Conservation (phyloP, 2,113 vertebrate genomes). For the Cyprinodon tularosa region DNA sequence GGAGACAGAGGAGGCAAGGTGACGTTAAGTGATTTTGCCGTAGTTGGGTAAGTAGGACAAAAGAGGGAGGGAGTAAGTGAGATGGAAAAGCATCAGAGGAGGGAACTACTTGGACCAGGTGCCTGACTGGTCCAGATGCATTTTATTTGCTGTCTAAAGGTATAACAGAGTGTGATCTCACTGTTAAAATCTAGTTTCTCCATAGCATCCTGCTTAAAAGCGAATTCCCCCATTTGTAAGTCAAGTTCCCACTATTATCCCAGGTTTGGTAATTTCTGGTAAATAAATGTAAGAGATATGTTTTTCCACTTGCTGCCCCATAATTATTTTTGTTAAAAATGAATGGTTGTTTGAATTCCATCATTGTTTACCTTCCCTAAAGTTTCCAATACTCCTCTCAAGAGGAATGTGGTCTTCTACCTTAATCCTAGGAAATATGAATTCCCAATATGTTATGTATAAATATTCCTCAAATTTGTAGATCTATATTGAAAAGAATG, state of each 20-base stretch:
- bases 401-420: too few species aligned
- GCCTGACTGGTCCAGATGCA: constrained; percentile 12
- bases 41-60: constrained; percentile 76
- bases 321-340: background rate
- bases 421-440: too few species aligned
- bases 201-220: background rate
- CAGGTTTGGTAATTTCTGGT: background rate
- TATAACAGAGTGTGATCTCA: background rate
- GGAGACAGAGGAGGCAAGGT: constrained; percentile 75
- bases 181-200: background rate
- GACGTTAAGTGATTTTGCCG: constrained; percentile 77
- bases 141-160: constrained; percentile 7
- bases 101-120: constrained; percentile 34
- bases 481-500: too few species aligned
- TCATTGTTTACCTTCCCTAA: background rate
- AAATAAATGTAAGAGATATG: background rate
- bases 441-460: too few species aligned
- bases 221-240: too few species aligned
- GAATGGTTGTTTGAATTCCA: background rate
- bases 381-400: background rate
- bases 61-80: constrained; percentile 57
- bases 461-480: too few species aligned
- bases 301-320: background rate
- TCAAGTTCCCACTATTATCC: background rate
- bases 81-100: constrained; percentile 39